phyloP scores from a whole-genome alignment of 2,113 vertebrate species.

The Saccopteryx bilineata region DNA sequence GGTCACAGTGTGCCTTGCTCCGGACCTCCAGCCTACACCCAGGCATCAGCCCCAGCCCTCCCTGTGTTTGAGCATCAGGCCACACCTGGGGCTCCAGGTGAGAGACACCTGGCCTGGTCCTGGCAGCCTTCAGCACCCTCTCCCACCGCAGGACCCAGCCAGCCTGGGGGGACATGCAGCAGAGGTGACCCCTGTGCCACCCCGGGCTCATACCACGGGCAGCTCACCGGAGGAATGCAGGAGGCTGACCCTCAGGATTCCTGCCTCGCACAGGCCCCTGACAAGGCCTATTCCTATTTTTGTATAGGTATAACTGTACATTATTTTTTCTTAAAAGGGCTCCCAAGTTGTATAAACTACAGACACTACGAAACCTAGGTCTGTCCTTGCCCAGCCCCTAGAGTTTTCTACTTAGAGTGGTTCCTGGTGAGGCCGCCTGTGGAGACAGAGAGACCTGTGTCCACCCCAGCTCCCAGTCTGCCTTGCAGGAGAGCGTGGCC shows the following conservation, averaged over 20 bases:
- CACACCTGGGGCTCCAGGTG: neutral
- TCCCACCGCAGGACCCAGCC: neutral
- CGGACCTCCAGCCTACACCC: neutral
- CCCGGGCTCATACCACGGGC: too few relatives aligned
- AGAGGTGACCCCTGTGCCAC: fast-evolving
- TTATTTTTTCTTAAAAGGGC: neutral
- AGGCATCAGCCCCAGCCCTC: neutral
- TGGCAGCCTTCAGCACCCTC: neutral
- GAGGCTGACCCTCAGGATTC: neutral
- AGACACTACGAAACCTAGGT: neutral
- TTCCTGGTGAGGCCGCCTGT: neutral
- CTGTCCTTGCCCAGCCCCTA: neutral
- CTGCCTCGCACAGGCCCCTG: neutral
- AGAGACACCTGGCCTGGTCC: neutral
- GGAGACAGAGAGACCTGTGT: neutral
- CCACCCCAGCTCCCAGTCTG: neutral
- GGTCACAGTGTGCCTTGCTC: neutral
- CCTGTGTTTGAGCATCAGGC: neutral
- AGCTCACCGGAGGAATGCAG: neutral
- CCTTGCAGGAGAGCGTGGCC: neutral
- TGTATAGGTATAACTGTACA: neutral
- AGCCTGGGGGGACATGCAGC: neutral
- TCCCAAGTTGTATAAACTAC: neutral
- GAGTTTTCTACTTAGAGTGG: neutral
- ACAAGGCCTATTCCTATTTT: neutral